Evolutionary conservation across 2,113 vertebrate species (phyloP), one percentile per base, ranked within the genome.

Genomic region (Rhineura floridana): DNA sequence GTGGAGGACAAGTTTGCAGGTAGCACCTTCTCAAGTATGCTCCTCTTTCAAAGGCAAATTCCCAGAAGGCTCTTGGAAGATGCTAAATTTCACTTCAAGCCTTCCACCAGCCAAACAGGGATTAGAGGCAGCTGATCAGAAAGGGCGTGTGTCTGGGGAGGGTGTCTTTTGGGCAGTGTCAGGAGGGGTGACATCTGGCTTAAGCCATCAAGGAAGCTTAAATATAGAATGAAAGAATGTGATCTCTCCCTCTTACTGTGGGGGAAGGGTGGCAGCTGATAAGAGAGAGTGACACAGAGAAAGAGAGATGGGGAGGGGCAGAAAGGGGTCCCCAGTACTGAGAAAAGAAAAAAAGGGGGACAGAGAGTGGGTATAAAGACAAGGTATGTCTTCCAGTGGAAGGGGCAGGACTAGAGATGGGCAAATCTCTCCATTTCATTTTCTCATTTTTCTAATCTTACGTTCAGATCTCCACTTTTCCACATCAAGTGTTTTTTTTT

Each of bases 161-260:
- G 12, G 44, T 5, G n/a, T 15, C 19, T 83, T 76, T 77, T 83
- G 33, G 23, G n/a, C 15, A 30, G 70, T 30, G 28, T 44, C 28
- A 44, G 59, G 23, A 59, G 15, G 76, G 42, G 5, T 39, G 59
- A 15, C 84, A 82, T 67, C 62, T 82, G 88, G 69, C 78, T 81
- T 77, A 76, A 67, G 25, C 69, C 84, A 82, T 86, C 79, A 77
- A 76, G 84, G 50, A 17, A 81, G 69, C 70, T 82, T 90, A 86
- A 90, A 83, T 83, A 90, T 82, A 90, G 88, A 82, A 69, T 39
- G 12, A 9, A 6, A 46, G 70, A 89, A 86, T 75, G 50, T 67
- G 88, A 81, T 81, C 11, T 33, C 69, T 30, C 42, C 33, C 39
- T 50, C 50, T 59, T 33, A 21, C 3, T 7, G 33, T 21, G 39